These are phyloP conservation scores for Melipona beecheii DNA, from an alignment of 2,888 invertebrate genomes.

Conservation along the genomic window DNA sequence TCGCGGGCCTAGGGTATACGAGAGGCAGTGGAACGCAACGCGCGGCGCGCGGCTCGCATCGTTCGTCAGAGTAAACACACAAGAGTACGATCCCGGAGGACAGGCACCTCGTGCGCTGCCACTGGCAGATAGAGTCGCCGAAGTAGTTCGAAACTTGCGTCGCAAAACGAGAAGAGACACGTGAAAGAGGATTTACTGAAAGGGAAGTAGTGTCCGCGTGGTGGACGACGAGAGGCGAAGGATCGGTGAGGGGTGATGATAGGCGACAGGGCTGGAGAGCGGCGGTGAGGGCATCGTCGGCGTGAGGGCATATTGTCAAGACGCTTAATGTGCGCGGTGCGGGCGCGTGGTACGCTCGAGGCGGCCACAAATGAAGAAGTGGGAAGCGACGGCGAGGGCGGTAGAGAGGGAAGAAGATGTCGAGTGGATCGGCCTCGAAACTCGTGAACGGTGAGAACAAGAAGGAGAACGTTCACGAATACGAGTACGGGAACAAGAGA, in stretches of 20 bases:
- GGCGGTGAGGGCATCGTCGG: constrained; percentile 49
- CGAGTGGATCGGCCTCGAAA: constrained; percentile 78
- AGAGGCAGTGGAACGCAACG: constrained; percentile 56
- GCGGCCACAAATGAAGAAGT: constrained; percentile 79
- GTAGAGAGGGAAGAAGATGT: constrained; percentile 80
- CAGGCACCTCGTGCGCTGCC: constrained; percentile 59
- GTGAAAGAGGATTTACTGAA: background rate
- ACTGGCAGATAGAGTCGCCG: constrained; percentile 35
- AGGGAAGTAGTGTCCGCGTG: constrained; percentile 15
- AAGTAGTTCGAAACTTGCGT: constrained; percentile 3
- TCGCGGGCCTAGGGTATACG: constrained; percentile 20
- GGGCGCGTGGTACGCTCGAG: constrained; percentile 78
- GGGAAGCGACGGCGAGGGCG: constrained; percentile 73
- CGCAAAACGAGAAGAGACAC: background rate
- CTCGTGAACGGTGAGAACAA: constrained; percentile 79
- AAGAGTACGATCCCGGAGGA: constrained; percentile 44
- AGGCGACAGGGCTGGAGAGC: constrained; percentile 29
- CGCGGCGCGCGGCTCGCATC: constrained; percentile 64
- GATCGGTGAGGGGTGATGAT: constrained; percentile 31
- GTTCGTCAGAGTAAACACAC: constrained; percentile 71
- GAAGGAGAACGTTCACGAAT: constrained; percentile 53
- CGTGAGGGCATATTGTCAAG: constrained; percentile 49
- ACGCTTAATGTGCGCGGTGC: constrained; percentile 77
- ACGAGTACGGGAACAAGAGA: constrained; percentile 55
- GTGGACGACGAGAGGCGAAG: background rate